Base-by-base conservation (phyloP, 1,140 invertebrate genomes). In the Drosophila prosaltans region DNA sequence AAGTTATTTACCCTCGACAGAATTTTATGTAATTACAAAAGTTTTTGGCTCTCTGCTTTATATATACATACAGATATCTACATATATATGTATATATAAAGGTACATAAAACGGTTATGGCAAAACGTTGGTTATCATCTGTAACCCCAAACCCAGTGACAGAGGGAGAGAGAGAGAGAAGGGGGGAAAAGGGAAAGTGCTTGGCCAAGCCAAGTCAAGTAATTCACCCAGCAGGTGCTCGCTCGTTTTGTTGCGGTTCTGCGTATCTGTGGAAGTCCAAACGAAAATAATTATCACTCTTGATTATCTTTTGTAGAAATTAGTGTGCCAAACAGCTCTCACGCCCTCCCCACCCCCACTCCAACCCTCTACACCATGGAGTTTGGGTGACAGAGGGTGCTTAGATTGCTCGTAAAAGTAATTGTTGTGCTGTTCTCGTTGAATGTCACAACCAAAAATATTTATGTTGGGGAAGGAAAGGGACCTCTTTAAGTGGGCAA, bases 211-310 rank as follows among this genome's bases (percentile, higher is more conserved):
- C 45, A 51, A 26, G 45, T 81, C 83, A 86, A 88, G 83, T 88
- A 88, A 88, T 88, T 88, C 84, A 88, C 83, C 88, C 83, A 88
- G 83, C 83, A 88, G 83, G 83, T 88, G 83, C 82, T 86, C 83
- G 79, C 83, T 77, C 80, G 88, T 51, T 51, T 10, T 51, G 45
- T 51, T 51, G 45, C 45, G 45, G 45, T 51, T 51, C 45, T 26
- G 45, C 45, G 45, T 86, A 88, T 83, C 83, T 88, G 83, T 70
- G 83, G 83, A 75, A 79, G 83, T 84, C 84, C 77, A 83, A 36
- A 83, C 84, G 74, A 81, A 89, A 89, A 89, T 89, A 89, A 89
- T 89, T 89, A 89, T 89, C 84, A 89, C 84, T 89, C 84, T 89
- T 89, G 84, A 89, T 89, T 89, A 89, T 89, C 84, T 89, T 83